A percentile compares a stretch with the other conserved stretches of the same genome.
Evolutionary conservation across 2,888 invertebrate genomes (phyloP).

Genomic region (Argyresthia goedartella): DNA sequence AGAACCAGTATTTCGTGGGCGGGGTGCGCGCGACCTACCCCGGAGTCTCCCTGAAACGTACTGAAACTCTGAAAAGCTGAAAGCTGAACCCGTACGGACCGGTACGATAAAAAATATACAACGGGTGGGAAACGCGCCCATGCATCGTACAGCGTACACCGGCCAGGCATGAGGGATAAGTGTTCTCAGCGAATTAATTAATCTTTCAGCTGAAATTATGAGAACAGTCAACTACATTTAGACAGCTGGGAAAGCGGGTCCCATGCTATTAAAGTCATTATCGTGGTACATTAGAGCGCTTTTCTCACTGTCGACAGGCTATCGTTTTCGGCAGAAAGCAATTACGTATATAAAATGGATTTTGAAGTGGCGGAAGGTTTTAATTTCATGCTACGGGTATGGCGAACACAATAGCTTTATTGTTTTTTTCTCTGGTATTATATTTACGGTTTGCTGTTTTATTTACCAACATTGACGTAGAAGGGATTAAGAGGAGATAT

Average conservation of each 20-base stretch:
- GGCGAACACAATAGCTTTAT: no score
- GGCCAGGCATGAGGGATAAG: no score
- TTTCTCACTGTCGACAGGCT: background rate
- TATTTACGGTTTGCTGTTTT: no score
- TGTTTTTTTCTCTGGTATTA: no score
- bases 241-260: background rate
- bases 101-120: background rate
- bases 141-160: background rate
- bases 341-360: background rate
- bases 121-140: background rate
- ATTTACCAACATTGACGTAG: no score
- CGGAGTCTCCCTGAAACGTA: background rate
- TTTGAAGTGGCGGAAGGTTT: background rate
- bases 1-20: no score
- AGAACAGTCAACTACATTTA: no score
- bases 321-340: background rate
- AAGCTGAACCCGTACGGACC: background rate
- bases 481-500: no score
- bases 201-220: no score
- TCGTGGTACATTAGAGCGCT: constrained; percentile 1
- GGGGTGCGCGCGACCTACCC: constrained; percentile 1
- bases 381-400: background rate
- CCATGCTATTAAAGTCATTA: constrained; percentile 2
- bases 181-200: no score
- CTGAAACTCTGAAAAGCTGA: background rate